These are phyloP conservation scores for Philypnodon macrostomus DNA, from an alignment of 2,797 vertebrate genomes.

Conservation along the genomic window DNA sequence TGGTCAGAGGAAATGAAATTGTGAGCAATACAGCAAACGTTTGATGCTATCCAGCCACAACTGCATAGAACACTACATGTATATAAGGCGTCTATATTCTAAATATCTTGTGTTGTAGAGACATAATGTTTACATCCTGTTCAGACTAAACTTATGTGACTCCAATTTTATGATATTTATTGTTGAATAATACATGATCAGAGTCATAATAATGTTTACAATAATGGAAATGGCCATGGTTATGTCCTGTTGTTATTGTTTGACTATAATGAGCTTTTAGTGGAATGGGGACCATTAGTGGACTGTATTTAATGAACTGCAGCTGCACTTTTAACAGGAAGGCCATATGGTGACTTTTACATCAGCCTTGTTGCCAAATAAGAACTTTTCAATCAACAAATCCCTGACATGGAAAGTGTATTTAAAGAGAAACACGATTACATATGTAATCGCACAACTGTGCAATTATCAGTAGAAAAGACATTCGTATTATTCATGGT, in stretches of 20 bases:
- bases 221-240: neutral
- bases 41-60: no score
- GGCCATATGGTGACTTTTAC: neutral
- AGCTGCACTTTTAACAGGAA: neutral
- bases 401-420: no score
- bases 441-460: no score
- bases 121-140: neutral
- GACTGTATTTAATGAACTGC: neutral
- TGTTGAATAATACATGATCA: neutral
- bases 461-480: no score
- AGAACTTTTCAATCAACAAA: neutral
- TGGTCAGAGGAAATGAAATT: neutral
- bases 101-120: neutral
- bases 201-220: neutral
- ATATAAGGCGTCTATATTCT: no score
- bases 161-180: neutral
- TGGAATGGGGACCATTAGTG: neutral
- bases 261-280: slow-evolving; percentile 2
- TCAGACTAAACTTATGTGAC: neutral
- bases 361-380: neutral
- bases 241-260: slow-evolving; percentile 4
- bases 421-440: no score
- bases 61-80: no score
- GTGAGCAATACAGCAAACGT: no score
- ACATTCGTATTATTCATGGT: no score